These are phyloP conservation scores for Acholoe squamosa DNA, from an alignment of 2,888 invertebrate species.

Conservation along the genomic window DNA sequence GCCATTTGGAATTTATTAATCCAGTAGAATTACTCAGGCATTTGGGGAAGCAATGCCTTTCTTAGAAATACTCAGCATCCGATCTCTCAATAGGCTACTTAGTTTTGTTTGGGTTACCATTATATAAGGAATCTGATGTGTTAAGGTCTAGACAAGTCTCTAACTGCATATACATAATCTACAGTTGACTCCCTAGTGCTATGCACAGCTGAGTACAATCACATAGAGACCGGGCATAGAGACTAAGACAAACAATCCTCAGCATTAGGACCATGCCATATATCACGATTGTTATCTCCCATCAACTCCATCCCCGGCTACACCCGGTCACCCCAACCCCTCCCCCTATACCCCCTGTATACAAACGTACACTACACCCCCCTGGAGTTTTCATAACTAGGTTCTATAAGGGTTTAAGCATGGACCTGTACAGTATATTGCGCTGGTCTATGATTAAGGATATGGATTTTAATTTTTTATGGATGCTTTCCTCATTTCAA, in stretches of 20 bases:
- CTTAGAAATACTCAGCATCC: no score
- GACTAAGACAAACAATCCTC: conserved; percentile 9
- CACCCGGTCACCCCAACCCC: no score
- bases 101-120: no score
- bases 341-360: not conserved
- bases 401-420: not conserved
- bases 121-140: no score
- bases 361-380: not conserved
- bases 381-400: not conserved
- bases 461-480: no score
- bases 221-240: no score
- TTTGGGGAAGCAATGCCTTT: no score
- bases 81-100: no score
- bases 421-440: not conserved
- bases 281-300: conserved; percentile 21
- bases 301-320: not conserved
- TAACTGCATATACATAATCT: not conserved
- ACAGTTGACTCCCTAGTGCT: not conserved
- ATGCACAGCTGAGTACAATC: not conserved
- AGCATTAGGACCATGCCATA: not conserved
- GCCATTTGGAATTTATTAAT: no score
- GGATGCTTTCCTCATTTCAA: no score
- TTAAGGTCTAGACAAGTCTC: no score
- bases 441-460: not conserved
- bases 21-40: no score